These are phyloP conservation scores for Argynnis bischoffii DNA, from an alignment of 2,888 invertebrate species.

Conservation along the genomic window DNA sequence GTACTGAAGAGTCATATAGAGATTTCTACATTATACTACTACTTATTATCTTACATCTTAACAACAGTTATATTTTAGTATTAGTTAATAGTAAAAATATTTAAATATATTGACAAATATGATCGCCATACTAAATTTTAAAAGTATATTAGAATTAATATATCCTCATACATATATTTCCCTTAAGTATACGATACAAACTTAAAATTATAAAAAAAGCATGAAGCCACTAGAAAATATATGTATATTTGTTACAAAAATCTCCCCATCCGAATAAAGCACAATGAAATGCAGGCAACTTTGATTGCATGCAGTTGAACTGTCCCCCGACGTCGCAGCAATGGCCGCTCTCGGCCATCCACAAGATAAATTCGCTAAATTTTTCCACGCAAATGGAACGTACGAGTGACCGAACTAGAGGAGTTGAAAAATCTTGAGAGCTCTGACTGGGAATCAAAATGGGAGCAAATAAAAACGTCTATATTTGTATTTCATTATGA, in stretches of 20 bases:
- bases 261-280: constrained; percentile 1
- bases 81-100: too few relatives aligned
- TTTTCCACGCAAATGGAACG: constrained; percentile 32
- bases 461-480: neutral
- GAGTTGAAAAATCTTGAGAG: constrained; percentile 26
- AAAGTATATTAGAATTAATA: too few relatives aligned
- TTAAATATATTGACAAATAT: too few relatives aligned
- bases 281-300: constrained; percentile 22
- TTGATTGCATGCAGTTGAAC: constrained; percentile 29
- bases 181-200: too few relatives aligned
- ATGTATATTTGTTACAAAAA: neutral
- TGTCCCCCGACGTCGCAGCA: constrained; percentile 26
- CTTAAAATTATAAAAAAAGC: neutral
- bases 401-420: constrained; percentile 25
- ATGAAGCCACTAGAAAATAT: neutral
- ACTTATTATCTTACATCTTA: too few relatives aligned
- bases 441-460: constrained; percentile 11
- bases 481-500: neutral
- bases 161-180: too few relatives aligned
- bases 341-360: constrained; percentile 24
- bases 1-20: too few relatives aligned
- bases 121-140: too few relatives aligned
- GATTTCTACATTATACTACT: too few relatives aligned
- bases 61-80: too few relatives aligned
- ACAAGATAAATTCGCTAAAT: constrained; percentile 32